phyloP scores from a whole-genome alignment of 1,140 invertebrate genomes.

The Aphaenogaster ashmeadi region DNA sequence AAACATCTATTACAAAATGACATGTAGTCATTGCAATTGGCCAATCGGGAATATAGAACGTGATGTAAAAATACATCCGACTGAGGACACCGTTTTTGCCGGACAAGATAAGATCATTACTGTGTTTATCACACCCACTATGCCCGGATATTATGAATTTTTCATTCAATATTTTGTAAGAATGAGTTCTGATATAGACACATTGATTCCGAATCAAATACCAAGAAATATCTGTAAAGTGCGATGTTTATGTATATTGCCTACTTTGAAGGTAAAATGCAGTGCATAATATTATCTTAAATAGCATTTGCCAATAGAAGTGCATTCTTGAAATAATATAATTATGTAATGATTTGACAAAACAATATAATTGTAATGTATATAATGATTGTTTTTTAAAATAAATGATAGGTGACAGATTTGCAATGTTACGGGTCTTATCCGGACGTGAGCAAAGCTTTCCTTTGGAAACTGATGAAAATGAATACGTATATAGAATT shows the following conservation, averaged over 20 bases:
- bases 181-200: conserved; percentile 51
- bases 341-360: neutral
- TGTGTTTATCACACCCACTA: conserved; percentile 69
- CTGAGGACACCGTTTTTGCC: conserved; percentile 62
- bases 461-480: conserved; percentile 76
- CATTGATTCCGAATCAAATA: conserved; percentile 25
- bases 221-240: conserved; percentile 75
- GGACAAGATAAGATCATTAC: conserved; percentile 70
- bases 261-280: conserved; percentile 75
- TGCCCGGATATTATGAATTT: conserved; percentile 77
- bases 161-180: conserved; percentile 73
- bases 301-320: neutral
- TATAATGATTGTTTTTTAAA: conserved; percentile 9
- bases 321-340: neutral
- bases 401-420: conserved; percentile 74
- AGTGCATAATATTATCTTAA: conserved; percentile 14
- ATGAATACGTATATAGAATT: conserved; percentile 76
- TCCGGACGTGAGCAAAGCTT: conserved; percentile 73
- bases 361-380: neutral
- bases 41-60: conserved; percentile 61
- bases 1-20: conserved; percentile 76
- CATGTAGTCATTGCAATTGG: conserved; percentile 47
- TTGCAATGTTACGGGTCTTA: conserved; percentile 72
- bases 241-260: conserved; percentile 75
- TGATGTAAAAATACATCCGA: conserved; percentile 76